A percentile compares a stretch with the other conserved stretches of the same genome.
These are phyloP conservation scores for Dermatophagoides farinae DNA, from an alignment of 1,140 invertebrate species.

Conservation along the genomic window DNA sequence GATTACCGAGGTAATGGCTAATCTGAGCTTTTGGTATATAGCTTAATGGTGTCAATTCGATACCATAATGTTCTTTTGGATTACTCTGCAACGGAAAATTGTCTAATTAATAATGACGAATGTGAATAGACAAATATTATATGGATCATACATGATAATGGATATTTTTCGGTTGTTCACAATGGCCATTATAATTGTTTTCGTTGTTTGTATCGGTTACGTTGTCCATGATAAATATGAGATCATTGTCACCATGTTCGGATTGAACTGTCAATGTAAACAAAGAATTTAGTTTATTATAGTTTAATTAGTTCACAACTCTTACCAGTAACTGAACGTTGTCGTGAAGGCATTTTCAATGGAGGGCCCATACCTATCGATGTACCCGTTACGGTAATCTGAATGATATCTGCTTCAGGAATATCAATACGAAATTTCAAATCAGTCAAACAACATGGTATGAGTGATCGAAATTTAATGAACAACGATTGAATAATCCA, in stretches of 20 bases:
- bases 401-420: constrained; percentile 71
- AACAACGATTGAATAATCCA: constrained; percentile 46
- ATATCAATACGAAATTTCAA: constrained; percentile 54
- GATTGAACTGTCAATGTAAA: constrained; percentile 2
- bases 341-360: background rate
- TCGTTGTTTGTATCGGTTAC: background rate
- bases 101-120: too few relatives aligned
- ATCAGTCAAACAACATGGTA: constrained; percentile 57
- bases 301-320: background rate
- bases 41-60: constrained; percentile 63
- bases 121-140: constrained; percentile 12
- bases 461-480: constrained; percentile 60
- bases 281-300: background rate
- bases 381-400: constrained; percentile 39
- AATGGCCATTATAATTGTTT: background rate
- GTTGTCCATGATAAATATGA: constrained; percentile 38
- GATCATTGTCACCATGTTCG: constrained; percentile 37
- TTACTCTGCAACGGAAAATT: constrained; percentile 25
- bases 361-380: constrained; percentile 9
- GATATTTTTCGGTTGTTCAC: background rate
- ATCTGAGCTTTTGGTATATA: constrained; percentile 57
- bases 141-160: background rate
- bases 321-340: background rate
- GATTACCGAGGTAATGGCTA: constrained; percentile 66
- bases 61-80: constrained; percentile 42